Conservation (phyloP, 2,113 vertebrate genomes). For the Oxygymnocypris stewartii region DNA sequence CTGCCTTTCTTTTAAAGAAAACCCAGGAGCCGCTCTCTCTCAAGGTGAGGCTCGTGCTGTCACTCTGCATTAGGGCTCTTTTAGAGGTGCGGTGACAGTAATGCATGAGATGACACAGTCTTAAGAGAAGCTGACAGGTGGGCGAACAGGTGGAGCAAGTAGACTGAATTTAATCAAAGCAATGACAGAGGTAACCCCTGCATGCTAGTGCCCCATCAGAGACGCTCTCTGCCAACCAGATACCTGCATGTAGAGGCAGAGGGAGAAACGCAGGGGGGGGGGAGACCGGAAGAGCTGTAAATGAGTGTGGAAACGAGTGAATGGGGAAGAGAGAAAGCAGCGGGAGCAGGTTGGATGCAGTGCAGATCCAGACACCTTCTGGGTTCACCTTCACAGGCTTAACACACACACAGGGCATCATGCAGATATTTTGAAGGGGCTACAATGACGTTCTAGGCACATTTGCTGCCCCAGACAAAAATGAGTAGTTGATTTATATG, state of each 20-base stretch:
- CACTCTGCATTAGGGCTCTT: slow-evolving; percentile 21
- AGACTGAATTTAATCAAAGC: slow-evolving; percentile 52
- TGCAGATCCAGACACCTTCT: slow-evolving; percentile 10
- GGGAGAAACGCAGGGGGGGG: slow-evolving; percentile 3
- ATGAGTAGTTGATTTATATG: background rate
- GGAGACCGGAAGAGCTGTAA: slow-evolving; percentile 2
- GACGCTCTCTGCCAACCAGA: slow-evolving; percentile 16
- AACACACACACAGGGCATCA: slow-evolving; percentile 20
- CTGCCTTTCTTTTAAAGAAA: background rate
- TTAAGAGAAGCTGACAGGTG: slow-evolving; percentile 53
- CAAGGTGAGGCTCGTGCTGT: slow-evolving; percentile 40
- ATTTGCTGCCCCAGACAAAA: background rate
- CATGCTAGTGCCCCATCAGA: slow-evolving; percentile 42
- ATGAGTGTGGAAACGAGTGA: slow-evolving; percentile 8
- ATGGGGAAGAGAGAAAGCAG: slow-evolving; percentile 30
- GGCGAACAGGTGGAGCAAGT: slow-evolving; percentile 52
- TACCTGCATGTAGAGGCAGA: slow-evolving; percentile 17
- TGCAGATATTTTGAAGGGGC: background rate
- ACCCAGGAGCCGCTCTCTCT: background rate
- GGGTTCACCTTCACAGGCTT: slow-evolving; percentile 19
- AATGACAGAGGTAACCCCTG: slow-evolving; percentile 50
- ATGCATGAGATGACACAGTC: slow-evolving; percentile 27
- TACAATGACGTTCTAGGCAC: background rate
- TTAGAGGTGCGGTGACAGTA: slow-evolving; percentile 9
- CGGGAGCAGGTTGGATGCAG: background rate